Base-by-base conservation (phyloP, 2,888 invertebrate genomes). In the Dynastes tityus region DNA sequence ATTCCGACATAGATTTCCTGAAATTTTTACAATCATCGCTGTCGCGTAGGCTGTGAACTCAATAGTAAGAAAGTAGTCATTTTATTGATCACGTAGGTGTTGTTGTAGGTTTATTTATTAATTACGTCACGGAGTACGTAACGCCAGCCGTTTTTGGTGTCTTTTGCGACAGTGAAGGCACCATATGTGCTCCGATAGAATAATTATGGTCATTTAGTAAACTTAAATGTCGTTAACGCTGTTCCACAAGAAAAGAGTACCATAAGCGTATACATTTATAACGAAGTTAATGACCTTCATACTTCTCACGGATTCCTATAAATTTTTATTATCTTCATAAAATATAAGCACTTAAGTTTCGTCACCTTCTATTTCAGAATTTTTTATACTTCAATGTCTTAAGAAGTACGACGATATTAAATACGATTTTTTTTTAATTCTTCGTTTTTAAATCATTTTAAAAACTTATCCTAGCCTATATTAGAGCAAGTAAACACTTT, bases 101-200 rank as follows among this genome's bases (percentile, higher is more conserved):
- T 49, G 22, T 49, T 45, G 73, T 74, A 61, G 73, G 73, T 49
- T 74, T 74, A 45, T 74, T 74, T 74, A 61, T 74, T 74, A 74
- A 74, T 74, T 74, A 61, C 49, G 61, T 74, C 73, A 74, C 73
- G 40, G 45, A 45, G 22, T 49, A 32, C 40, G 58, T 45, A 61
- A 61, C 45, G 22, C 61, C 45, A 27, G 61, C 73, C 73, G 40
- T 74, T 74, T 74, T 74, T 13, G 73, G 73, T 45, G 40, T 61
- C 45, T 63, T 74, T 74, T 16, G 61, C 49, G 45, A 74, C 40
- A 40, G 45, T 29, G 13, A n/a, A 63, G 8, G 22, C 73, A 40
- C 73, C 73, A 74, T 74, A 74, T 74, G 73, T 49, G 73, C 45
- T 61, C 9, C 53, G 22, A 22, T 61, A 27, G 45, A 61, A 37